Base-by-base conservation (phyloP, 2,888 invertebrate species). In the Dynastes hyllus region DNA sequence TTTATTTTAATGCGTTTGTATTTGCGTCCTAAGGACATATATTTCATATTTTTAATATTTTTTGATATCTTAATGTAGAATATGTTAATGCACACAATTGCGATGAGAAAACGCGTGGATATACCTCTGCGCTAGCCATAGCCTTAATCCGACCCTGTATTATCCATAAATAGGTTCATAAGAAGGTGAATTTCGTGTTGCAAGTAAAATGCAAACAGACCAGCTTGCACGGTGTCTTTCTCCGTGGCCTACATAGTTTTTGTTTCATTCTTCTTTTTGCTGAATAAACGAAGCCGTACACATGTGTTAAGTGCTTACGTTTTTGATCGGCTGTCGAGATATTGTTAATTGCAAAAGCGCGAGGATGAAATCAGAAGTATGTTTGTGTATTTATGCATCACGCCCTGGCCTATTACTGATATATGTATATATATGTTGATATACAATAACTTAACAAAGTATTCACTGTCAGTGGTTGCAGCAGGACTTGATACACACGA, bases 221-320 rank as follows among this genome's bases (percentile, higher is more conserved):
- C 55, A 16, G 22, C 55, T 58, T 22, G 2, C 55, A 58, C 55
- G 55, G 22, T 58, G 8, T 58, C 27, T 58, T 58, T 58, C 55
- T 58, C 55, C 55, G 55, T 58, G 55, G 55, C 55, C 55, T 58
- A 58, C 55, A 22, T 58, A 58, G 27, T 22, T 22, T 22, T 58
- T 55, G n/a, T n/a, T 22, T 58, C n/a, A 37, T 37, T 22, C 0
- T 37, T 37, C 4, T 37, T 37, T 11, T 45, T 45, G 45, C n/a
- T 2, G 55, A 55, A 16, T 27, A 55, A 22, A 55, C 55, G 22
- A 16, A 8, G n/a, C 55, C 11, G 32, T 37, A 37, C 40, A 9
- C 11, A 11, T 11, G 8, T 45, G 11, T 45, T 11, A 58, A 58
- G 55, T 58, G 55, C 22, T 8, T 58, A 16, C 55, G 22, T 58